Evolutionary conservation across 37 sponge, comb jelly and placozoan genomes (phyloP), one percentile per base, ranked within the genome.

Genomic region (Diacarnus erythraeanus): DNA sequence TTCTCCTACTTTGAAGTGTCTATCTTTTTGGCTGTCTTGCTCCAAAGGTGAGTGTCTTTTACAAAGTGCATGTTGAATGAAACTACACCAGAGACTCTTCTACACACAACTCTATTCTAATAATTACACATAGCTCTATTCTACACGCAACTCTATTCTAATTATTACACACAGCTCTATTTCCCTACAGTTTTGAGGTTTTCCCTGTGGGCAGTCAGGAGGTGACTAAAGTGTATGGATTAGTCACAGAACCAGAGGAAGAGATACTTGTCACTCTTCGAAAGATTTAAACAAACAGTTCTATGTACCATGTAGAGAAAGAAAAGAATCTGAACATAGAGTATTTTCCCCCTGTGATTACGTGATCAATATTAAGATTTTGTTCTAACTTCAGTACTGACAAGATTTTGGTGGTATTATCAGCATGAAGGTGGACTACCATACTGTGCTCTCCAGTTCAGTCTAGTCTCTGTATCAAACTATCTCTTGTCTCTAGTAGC

Each of bases 1-100:
- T 97, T 97, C 83, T 76, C 94, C 22, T 88, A 86, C 70, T 70
- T 89, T 73, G 97, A 97, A 61, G 94, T 87, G 36, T 67, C 59
- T 18, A 72, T 88, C 22, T 83, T 93, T 41, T 30, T 83, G 0
- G 57, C 85, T 22, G 57, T 81, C 42, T 65, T 97, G 23, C 61
- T 93, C 35, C 66, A 65, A 30, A 65, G 9, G 66, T 65, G 31
- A 20, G 15, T 31, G n/a, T n/a, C n/a, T n/a, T n/a, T n/a, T n/a
- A n/a, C n/a, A n/a, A n/a, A n/a, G n/a, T n/a, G n/a, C n/a, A n/a
- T n/a, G n/a, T n/a, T n/a, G n/a, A n/a, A n/a, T n/a, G n/a, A n/a
- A n/a, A n/a, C n/a, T n/a, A n/a, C n/a, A n/a, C n/a, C n/a, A n/a
- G n/a, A n/a, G n/a, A n/a, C n/a, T n/a, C n/a, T n/a, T n/a, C 57